Conservation (phyloP, 2,113 vertebrate genomes). For the Galeopterus variegatus region DNA sequence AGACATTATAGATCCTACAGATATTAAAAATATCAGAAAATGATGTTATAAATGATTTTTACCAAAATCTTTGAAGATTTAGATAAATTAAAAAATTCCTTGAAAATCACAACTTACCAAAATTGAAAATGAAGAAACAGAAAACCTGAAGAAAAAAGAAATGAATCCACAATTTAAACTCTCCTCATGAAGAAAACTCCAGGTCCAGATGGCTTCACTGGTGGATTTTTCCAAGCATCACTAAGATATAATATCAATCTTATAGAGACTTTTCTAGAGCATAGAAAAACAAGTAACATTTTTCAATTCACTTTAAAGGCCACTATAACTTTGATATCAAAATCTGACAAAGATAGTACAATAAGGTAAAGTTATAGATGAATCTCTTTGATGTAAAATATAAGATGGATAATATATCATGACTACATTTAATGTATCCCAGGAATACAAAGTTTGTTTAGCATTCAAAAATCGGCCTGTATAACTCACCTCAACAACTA, state of each 20-base stretch:
- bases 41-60: neutral
- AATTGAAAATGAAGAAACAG: neutral
- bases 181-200: neutral
- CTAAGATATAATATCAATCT: neutral
- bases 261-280: neutral
- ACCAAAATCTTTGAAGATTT: neutral
- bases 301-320: neutral
- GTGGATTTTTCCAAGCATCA: neutral
- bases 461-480: neutral
- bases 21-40: neutral
- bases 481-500: neutral
- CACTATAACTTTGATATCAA: neutral
- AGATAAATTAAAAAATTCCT: neutral
- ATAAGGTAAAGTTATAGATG: neutral
- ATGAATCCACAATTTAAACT: neutral
- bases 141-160: neutral
- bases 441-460: neutral
- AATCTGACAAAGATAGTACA: neutral
- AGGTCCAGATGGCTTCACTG: neutral
- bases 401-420: neutral
- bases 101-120: neutral
- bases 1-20: neutral
- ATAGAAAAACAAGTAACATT: neutral
- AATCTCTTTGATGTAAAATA: neutral
- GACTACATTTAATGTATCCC: neutral